Conservation (phyloP, 2,888 invertebrate genomes). For the Scotopteryx bipunctaria region DNA sequence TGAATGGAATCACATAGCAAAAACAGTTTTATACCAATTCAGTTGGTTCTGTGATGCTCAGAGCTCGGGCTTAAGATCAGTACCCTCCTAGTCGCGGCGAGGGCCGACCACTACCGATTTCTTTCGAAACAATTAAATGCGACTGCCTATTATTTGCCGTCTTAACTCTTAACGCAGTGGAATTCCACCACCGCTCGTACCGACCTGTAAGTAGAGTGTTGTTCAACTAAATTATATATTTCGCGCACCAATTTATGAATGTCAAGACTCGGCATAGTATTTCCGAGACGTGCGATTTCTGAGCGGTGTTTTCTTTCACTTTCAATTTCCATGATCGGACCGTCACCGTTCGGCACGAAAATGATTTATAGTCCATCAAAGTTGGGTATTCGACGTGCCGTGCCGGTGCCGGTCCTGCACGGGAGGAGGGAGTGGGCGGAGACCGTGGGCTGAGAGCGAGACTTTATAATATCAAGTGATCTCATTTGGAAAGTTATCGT, state of each 20-base stretch:
- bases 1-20: too few relatives aligned
- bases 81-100: slow-evolving; percentile 1
- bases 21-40: too few relatives aligned
- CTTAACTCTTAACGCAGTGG: slow-evolving; percentile 12
- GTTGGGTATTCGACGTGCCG: too few relatives aligned
- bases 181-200: not conserved
- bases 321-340: not conserved
- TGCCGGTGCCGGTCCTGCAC: too few relatives aligned
- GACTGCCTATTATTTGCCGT: slow-evolving; percentile 23
- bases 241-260: slow-evolving; percentile 3
- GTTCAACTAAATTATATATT: slow-evolving; percentile 14
- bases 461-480: too few relatives aligned
- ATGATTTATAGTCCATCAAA: too few relatives aligned
- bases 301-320: not conserved
- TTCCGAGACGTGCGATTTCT: not conserved
- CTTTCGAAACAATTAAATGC: slow-evolving; percentile 19
- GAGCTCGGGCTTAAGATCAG: not conserved
- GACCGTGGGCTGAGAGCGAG: too few relatives aligned
- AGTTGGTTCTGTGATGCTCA: not conserved
- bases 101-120: slow-evolving; percentile 11
- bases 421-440: too few relatives aligned
- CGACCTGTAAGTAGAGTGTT: not conserved
- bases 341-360: too few relatives aligned
- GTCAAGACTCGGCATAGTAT: not conserved
- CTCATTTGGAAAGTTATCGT: not conserved